phyloP scores from a whole-genome alignment of 2,888 invertebrate genomes.

The Strigamia crassipes region DNA sequence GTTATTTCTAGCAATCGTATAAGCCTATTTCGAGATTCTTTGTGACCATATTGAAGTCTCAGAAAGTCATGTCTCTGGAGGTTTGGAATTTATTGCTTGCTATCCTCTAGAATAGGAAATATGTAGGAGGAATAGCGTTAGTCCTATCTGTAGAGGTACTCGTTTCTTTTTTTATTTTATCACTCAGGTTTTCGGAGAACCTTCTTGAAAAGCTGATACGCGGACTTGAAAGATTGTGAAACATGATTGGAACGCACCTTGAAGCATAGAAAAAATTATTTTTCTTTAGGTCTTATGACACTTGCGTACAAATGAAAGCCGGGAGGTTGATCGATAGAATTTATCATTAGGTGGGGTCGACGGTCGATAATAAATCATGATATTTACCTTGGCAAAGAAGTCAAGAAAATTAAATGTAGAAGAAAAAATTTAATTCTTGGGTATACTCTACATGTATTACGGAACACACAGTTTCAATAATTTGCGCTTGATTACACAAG shows the following conservation, averaged over 20 bases:
- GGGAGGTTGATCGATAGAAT: neutral
- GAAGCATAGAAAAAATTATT: neutral
- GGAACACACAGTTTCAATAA: no score
- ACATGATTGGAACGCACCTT: constrained; percentile 23
- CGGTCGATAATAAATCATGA: neutral
- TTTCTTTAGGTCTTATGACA: constrained; percentile 10
- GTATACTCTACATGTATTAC: no score
- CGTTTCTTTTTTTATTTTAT: constrained; percentile 14
- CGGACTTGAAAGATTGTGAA: constrained; percentile 40
- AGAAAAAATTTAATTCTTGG: neutral
- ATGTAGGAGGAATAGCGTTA: constrained; percentile 3
- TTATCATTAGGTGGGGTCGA: neutral
- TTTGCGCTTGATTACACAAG: no score
- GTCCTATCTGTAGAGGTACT: constrained; percentile 29
- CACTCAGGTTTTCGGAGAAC: constrained; percentile 18
- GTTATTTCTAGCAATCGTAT: neutral
- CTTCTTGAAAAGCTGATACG: constrained; percentile 31
- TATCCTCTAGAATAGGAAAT: constrained; percentile 32
- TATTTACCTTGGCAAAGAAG: no score
- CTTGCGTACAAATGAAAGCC: constrained; percentile 6
- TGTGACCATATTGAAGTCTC: constrained; percentile 36
- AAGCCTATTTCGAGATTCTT: constrained; percentile 23
- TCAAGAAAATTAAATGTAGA: no score
- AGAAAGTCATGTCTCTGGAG: neutral
- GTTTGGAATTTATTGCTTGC: constrained; percentile 40